Evolutionary conservation across 2,888 invertebrate species (phyloP).

Genomic region (Perizoma flavofasciatum): DNA sequence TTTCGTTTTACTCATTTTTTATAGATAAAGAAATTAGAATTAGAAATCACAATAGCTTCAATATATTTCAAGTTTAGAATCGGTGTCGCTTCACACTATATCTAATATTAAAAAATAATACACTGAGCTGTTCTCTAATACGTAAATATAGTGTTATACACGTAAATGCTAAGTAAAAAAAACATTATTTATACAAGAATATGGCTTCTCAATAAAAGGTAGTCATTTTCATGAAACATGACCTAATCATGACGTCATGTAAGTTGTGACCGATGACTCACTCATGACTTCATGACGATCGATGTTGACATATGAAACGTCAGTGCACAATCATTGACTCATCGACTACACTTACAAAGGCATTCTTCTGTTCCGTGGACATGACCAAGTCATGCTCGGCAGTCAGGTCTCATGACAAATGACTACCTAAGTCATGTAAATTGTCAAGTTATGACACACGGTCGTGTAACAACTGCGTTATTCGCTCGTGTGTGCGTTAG

Average conservation of each 20-base stretch:
- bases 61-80: constrained; percentile 76
- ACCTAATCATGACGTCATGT: neutral
- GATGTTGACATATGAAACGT: neutral
- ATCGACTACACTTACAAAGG: too few relatives aligned
- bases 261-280: too few relatives aligned
- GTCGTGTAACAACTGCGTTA: constrained; percentile 3
- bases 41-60: constrained; percentile 78
- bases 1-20: constrained; percentile 37
- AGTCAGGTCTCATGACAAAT: constrained; percentile 3
- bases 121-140: constrained; percentile 79
- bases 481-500: constrained; percentile 37
- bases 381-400: neutral
- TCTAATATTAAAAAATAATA: constrained; percentile 53
- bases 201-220: constrained; percentile 29
- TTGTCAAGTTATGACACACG: constrained; percentile 8
- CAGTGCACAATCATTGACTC: too few relatives aligned
- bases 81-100: constrained; percentile 78
- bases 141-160: constrained; percentile 80
- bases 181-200: constrained; percentile 72
- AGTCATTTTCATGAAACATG: constrained; percentile 23
- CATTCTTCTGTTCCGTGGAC: too few relatives aligned
- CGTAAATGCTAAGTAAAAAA: constrained; percentile 72
- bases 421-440: constrained; percentile 4
- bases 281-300: neutral
- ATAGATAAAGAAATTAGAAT: constrained; percentile 66